Conservation (phyloP, 2,113 vertebrate genomes). For the Syngnathus floridae region DNA sequence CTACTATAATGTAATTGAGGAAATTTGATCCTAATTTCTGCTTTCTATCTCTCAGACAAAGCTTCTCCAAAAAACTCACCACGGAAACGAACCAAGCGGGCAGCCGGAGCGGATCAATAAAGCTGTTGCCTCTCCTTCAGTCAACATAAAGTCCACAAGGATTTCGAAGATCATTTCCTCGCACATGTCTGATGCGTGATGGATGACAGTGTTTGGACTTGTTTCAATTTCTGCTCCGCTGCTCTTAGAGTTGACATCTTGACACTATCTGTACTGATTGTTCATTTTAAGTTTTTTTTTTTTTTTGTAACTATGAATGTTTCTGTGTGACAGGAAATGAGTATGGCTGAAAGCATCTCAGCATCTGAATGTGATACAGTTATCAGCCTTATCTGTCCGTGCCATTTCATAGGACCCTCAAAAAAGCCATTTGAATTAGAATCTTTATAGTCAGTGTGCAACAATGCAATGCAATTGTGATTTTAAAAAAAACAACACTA, state of each 20-base stretch:
- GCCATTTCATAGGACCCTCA: neutral
- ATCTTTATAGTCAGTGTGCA: neutral
- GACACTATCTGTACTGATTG: slow-evolving; percentile 29
- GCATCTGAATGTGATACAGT: slow-evolving; percentile 8
- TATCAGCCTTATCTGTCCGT: slow-evolving; percentile 18
- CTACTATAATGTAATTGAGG: neutral
- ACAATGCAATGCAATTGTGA: neutral
- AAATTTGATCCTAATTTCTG: slow-evolving; percentile 2
- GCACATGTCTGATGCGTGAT: slow-evolving; percentile 9
- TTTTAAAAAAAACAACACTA: neutral
- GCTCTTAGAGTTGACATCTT: slow-evolving; percentile 8
- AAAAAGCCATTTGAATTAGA: neutral
- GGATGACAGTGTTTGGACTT: slow-evolving; percentile 19
- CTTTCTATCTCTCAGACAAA: slow-evolving; percentile 57
- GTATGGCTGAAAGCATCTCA: slow-evolving; percentile 2
- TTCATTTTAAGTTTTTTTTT: slow-evolving; percentile 15
- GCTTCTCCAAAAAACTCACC: slow-evolving; percentile 70
- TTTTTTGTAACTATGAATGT: slow-evolving; percentile 16
- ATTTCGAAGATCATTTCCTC: slow-evolving; percentile 27
- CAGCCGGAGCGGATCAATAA: slow-evolving; percentile 67
- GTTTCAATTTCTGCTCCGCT: slow-evolving; percentile 2
- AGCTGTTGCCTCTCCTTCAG: neutral
- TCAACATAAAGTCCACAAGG: slow-evolving; percentile 18
- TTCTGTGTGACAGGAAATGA: slow-evolving; percentile 1
- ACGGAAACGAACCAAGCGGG: slow-evolving; percentile 67